Conservation (phyloP, 2,888 invertebrate species). For the Machimus rusticus region DNA sequence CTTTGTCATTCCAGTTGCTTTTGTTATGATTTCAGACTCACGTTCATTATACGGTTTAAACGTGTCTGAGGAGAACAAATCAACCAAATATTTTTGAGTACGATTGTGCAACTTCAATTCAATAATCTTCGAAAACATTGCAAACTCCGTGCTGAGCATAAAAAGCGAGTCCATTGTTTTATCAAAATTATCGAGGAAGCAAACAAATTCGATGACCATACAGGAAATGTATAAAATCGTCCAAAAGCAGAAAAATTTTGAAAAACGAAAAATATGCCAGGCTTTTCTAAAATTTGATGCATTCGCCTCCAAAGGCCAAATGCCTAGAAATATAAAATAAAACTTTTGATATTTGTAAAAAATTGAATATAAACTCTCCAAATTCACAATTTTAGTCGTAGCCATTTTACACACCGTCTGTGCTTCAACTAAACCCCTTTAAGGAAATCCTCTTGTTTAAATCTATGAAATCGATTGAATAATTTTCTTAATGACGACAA, state of each 20-base stretch:
- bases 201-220: background rate
- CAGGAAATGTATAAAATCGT: background rate
- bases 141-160: slow-evolving; percentile 7
- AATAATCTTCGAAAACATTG: background rate
- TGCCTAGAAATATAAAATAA: background rate
- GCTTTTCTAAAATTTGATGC: background rate
- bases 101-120: background rate
- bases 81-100: background rate
- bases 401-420: background rate
- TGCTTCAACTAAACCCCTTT: background rate
- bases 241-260: background rate
- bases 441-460: background rate
- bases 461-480: background rate
- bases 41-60: background rate
- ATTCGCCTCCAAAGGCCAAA: background rate
- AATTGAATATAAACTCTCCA: background rate
- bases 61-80: background rate
- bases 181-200: background rate
- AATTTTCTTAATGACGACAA: background rate
- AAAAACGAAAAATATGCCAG: background rate
- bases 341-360: background rate
- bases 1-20: background rate
- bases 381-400: background rate
- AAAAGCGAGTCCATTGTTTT: background rate
- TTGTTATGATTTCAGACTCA: background rate